Base-by-base conservation (phyloP, 2,888 invertebrate genomes). In the Cephus nigrinus region DNA sequence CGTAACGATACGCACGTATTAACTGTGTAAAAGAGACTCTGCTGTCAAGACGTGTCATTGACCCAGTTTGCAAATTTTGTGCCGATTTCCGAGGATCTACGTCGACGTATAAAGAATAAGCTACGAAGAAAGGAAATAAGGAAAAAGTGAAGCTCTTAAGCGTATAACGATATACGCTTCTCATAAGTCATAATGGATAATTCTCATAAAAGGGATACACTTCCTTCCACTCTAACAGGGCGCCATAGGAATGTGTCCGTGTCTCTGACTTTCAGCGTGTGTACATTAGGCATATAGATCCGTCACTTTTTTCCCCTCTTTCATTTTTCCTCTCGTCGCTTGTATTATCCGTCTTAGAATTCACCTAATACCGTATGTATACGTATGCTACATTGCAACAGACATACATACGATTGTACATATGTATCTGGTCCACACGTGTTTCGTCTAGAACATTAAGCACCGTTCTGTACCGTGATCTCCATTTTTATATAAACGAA, bases 401-500 rank as follows among this genome's bases (percentile, higher is more conserved):
- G 73, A 75, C 40, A 69, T 69, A 77, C 75, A 74, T 74, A 69
- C 33, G 55, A 30, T 69, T 36, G 73, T 74, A 77, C 40, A 35
- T 55, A 55, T 55, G 55, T 55, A 69, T 35, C 30, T 76, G 74
- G 76, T 76, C 76, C 76, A 68, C 73, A 68, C 74, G 68, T 68
- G 31, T 76, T 31, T 74, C 15, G 68, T 35, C 40, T n/a, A 40
- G 35, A 68, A 76, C 35, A 35, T 76, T n/a, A 68, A 76, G 69
- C 73, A 71, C 68, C 23, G 23, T 55, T 68, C 74, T 33, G 34
- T 76, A 76, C 55, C 36, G 30, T 34, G 33, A 69, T 74, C 40
- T 30, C 32, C 33, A 69, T 75, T 30, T 73, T 68, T 75, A 40
- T 12, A 33, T n/a, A 40, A 23, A 55, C 31, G 69, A n/a, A 40